Conservation (phyloP, 2,113 vertebrate species). For the Hippopotamus amphibius region DNA sequence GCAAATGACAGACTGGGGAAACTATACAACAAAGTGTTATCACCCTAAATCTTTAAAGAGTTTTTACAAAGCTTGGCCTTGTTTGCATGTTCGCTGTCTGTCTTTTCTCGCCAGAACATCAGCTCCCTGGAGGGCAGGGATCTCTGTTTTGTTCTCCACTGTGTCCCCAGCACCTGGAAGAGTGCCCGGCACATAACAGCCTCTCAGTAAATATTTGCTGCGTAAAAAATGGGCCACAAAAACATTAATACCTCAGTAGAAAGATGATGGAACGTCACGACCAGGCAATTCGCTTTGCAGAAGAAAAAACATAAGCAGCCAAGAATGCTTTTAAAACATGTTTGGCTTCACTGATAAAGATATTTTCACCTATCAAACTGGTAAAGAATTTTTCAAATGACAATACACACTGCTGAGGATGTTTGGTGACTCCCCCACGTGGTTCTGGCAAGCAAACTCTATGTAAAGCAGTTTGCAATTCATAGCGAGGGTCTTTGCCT, state of each 20-base stretch:
- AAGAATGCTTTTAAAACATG: neutral
- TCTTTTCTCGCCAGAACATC: neutral
- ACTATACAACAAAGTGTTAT: neutral
- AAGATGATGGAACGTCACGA: neutral
- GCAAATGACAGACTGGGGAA: neutral
- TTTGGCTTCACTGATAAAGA: neutral
- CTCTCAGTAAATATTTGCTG: neutral
- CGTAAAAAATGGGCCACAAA: neutral
- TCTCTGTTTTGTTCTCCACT: neutral
- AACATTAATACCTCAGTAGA: neutral
- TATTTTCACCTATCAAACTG: neutral
- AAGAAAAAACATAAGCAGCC: neutral
- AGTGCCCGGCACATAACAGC: neutral
- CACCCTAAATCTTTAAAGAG: neutral
- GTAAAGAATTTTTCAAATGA: neutral
- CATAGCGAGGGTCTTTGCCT: neutral
- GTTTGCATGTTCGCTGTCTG: neutral
- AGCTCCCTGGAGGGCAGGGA: neutral
- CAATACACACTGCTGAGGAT: fast-evolving
- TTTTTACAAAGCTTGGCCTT: neutral
- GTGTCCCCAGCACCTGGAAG: neutral
- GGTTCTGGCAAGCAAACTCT: neutral
- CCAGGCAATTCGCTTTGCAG: neutral
- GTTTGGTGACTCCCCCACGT: neutral
- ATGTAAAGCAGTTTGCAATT: neutral